phyloP scores from a whole-genome alignment of 2,113 vertebrate species.

The Pygoscelis antarcticus region DNA sequence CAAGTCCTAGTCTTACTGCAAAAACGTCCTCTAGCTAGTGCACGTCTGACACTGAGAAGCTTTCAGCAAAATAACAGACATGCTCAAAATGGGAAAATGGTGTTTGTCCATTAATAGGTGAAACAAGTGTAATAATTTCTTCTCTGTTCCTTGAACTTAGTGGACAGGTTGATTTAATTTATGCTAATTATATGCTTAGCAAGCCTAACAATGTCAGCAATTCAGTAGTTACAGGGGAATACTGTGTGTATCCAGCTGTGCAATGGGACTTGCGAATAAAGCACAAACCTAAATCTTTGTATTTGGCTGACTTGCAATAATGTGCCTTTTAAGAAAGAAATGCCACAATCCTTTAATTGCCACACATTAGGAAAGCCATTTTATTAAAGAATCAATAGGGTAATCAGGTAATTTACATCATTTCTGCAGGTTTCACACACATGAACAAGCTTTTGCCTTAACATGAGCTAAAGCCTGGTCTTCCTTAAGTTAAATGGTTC shows the following conservation, averaged over 20 bases:
- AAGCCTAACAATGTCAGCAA: background rate
- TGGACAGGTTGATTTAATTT: background rate
- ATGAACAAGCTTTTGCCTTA: background rate
- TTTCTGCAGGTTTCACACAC: background rate
- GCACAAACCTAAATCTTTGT: background rate
- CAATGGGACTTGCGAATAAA: background rate
- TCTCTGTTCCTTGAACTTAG: background rate
- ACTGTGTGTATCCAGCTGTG: background rate
- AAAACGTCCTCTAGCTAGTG: background rate
- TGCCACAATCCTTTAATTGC: conserved; percentile 22
- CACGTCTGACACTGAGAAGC: background rate
- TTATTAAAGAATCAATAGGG: background rate
- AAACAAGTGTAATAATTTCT: background rate
- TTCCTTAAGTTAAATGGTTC: background rate
- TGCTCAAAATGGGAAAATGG: background rate
- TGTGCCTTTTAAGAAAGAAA: background rate
- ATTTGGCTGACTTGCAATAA: background rate
- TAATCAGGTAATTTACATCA: background rate
- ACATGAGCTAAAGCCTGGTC: background rate
- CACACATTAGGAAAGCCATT: background rate
- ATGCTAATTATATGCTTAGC: background rate
- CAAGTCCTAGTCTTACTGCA: background rate
- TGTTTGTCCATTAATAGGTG: background rate
- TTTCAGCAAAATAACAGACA: background rate
- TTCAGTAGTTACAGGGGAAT: background rate